Evolutionary conservation across 2,797 vertebrate species (phyloP), one percentile per base, ranked within the genome.

Genomic region (Centropyge bicolor): DNA sequence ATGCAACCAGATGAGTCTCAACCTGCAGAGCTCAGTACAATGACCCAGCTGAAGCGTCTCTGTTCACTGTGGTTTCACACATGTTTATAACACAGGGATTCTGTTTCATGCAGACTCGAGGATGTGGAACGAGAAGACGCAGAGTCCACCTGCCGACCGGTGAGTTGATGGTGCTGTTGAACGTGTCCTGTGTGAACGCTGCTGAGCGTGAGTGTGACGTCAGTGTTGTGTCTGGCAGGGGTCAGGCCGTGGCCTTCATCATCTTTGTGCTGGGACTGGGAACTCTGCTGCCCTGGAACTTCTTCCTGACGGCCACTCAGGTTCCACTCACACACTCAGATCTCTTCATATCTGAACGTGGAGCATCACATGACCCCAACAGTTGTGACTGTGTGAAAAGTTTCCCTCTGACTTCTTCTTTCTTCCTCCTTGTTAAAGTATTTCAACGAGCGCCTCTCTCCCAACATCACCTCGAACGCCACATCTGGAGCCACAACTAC

Each of bases 261-360:
- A 95, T 99, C 92, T 98, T 99, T 70, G 86, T 96, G 61, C 95
- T 99, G 0, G 98, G 98, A 0, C 86, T 99, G 70, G 98, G 97
- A 65, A 96, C 96, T 0, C 91, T 99, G 76, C 92, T 99, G 65
- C 98, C 98, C 19, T 99, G 98, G 98, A 99, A 97, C 89, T 98
- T 99, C 93, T 98, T 99, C 93, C 96, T 98, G 93, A 99, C 96
- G 0, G 98, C 97, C 20, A 94, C 96, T 10, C 31, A 89, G 96
- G 98, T 62, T 89, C 93, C 0, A 38, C 5, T 5, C 19, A 2
- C 3, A 35, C 11, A 0, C 31, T 20, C 24, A 24, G 19, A 12
- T 38, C 35, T 17, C 4, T 27, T 60, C 2, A 19, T 57, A 20
- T 20, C 12, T 20, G 11, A 17, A 55, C 9, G 19, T 49, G 46